phyloP scores from a whole-genome alignment of 2,797 vertebrate genomes.

The Hemitrygon akajei region DNA sequence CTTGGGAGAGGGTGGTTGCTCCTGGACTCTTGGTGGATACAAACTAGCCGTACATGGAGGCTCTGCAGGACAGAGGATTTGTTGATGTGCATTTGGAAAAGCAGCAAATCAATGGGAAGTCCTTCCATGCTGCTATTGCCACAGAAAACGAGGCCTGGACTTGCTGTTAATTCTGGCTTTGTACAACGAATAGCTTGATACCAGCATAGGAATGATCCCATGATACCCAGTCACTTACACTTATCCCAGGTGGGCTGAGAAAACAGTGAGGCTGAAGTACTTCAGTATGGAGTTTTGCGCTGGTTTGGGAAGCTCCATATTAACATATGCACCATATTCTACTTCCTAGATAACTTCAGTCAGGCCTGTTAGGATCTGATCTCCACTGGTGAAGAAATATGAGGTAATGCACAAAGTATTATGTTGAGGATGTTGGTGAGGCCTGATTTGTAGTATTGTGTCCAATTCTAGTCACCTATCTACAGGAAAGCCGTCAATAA shows the following conservation, averaged over 20 bases:
- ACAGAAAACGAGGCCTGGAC: neutral
- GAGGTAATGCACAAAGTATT: neutral
- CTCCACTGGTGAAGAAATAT: neutral
- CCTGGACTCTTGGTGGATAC: neutral
- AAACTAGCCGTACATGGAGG: conserved; percentile 33
- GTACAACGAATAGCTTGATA: neutral
- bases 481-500: too few relatives aligned
- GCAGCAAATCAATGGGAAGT: neutral
- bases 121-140: conserved; percentile 35
- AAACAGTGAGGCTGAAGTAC: neutral
- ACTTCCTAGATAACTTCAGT: neutral
- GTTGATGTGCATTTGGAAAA: conserved; percentile 27
- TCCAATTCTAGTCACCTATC: too few relatives aligned
- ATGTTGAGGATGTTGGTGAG: too few relatives aligned
- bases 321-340: neutral
- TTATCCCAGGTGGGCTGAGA: too few relatives aligned
- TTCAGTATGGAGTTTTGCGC: neutral
- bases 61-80: neutral
- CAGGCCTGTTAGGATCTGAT: neutral
- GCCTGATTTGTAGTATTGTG: too few relatives aligned
- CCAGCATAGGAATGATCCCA: neutral
- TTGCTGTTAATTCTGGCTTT: neutral
- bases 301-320: neutral
- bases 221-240: neutral
- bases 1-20: neutral